These are phyloP conservation scores for Taeniopygia guttata DNA, from an alignment of 2,797 vertebrate genomes.

Conservation along the genomic window DNA sequence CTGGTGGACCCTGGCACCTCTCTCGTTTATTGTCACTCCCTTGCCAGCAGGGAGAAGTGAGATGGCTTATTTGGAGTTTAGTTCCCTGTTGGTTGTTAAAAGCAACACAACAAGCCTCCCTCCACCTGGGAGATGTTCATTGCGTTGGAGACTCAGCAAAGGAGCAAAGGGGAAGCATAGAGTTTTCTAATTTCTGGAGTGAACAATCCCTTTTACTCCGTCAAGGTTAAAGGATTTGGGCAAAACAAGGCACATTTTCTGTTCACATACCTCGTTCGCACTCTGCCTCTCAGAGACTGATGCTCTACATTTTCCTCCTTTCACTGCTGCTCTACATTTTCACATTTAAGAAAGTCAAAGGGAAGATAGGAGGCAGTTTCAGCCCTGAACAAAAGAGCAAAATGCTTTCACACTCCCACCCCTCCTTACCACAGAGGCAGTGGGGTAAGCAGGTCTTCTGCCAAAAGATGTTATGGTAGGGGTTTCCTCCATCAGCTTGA, in stretches of 20 bases:
- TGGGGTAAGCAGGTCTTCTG: neutral
- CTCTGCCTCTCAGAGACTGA: neutral
- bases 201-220: neutral
- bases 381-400: neutral
- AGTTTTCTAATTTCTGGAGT: neutral
- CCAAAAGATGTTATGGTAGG: neutral
- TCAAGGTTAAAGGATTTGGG: neutral
- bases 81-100: fast-evolving
- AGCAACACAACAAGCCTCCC: neutral
- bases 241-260: neutral
- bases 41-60: neutral
- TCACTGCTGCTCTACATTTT: neutral
- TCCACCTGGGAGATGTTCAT: neutral
- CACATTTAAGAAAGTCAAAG: neutral
- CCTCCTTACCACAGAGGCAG: neutral
- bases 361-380: neutral
- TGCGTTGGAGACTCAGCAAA: fast-evolving
- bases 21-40: neutral
- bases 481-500: neutral
- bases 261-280: neutral
- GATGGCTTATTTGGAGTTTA: neutral
- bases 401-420: neutral
- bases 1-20: fast-evolving
- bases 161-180: neutral
- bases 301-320: neutral